phyloP scores from a whole-genome alignment of 2,797 vertebrate genomes.

The Petrocephalus sullivani region DNA sequence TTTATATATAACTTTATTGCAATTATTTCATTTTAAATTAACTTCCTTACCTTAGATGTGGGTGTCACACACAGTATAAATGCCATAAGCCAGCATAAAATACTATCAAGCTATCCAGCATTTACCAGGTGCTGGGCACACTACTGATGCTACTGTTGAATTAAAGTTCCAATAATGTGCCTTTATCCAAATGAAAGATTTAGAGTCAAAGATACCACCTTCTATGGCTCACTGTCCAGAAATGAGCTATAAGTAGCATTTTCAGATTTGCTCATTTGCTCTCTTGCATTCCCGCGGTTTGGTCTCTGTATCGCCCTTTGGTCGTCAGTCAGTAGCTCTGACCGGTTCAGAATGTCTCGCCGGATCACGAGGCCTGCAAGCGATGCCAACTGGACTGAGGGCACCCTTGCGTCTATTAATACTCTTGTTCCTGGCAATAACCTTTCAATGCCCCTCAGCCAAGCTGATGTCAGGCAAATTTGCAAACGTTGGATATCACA shows the following conservation, averaged over 20 bases:
- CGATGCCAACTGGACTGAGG: conserved; percentile 28
- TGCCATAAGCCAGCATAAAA: neutral
- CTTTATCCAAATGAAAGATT: neutral
- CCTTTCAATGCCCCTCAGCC: conserved; percentile 19
- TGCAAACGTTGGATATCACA: neutral
- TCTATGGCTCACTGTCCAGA: neutral
- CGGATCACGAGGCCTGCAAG: conserved; percentile 45
- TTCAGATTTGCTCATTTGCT: neutral
- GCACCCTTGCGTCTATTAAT: conserved; percentile 45
- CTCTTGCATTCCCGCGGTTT: neutral
- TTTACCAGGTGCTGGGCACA: neutral
- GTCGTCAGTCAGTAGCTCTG: conserved; percentile 37
- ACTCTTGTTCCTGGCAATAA: conserved; percentile 29
- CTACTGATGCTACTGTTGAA: neutral
- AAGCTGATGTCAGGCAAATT: neutral
- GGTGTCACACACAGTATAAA: neutral
- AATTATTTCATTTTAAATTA: neutral
- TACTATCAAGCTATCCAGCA: neutral
- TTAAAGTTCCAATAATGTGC: neutral
- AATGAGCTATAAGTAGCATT: neutral
- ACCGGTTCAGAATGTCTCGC: conserved; percentile 53
- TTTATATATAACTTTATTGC: neutral
- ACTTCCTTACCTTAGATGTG: neutral
- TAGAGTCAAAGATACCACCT: neutral
- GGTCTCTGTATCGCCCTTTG: conserved; percentile 18